Conservation (phyloP, 2,113 vertebrate genomes). For the Scalopus aquaticus region DNA sequence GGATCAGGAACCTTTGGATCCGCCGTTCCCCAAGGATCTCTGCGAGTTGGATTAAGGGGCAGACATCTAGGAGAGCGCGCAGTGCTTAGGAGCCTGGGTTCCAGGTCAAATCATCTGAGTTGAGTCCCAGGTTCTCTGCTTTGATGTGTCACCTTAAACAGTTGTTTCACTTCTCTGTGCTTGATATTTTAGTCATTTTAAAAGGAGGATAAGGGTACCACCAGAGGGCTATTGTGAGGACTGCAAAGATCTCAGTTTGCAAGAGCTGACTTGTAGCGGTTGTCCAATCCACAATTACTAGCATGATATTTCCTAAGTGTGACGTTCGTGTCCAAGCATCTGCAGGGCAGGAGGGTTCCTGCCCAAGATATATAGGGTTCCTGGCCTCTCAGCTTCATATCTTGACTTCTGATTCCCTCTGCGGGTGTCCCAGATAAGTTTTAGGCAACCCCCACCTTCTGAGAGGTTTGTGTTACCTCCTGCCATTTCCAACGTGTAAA, state of each 20-base stretch:
- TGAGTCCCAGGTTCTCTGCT: not conserved
- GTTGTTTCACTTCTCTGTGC: not conserved
- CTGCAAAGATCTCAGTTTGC: not conserved
- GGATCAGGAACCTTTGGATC: not conserved
- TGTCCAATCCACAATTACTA: accelerated
- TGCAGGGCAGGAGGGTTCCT: not conserved
- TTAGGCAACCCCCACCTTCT: not conserved
- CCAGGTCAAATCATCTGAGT: not conserved
- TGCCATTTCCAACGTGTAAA: not conserved
- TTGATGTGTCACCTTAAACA: not conserved
- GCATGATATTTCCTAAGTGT: not conserved
- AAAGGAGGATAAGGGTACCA: not conserved
- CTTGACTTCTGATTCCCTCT: not conserved
- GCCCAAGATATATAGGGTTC: not conserved
- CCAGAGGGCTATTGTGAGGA: not conserved
- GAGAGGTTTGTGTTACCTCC: not conserved
- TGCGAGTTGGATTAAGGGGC: too few species aligned
- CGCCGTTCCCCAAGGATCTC: accelerated
- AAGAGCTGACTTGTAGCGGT: not conserved
- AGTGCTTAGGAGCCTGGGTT: not conserved
- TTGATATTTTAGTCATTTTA: not conserved
- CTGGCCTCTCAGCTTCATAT: not conserved
- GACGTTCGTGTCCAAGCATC: not conserved
- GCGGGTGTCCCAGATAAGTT: not conserved
- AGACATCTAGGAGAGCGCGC: accelerated